Percentiles rank a stretch among this genome's conserved stretches.
Evolutionary conservation across 2,888 invertebrate genomes (phyloP).

Genomic region (Papilio gigon): DNA sequence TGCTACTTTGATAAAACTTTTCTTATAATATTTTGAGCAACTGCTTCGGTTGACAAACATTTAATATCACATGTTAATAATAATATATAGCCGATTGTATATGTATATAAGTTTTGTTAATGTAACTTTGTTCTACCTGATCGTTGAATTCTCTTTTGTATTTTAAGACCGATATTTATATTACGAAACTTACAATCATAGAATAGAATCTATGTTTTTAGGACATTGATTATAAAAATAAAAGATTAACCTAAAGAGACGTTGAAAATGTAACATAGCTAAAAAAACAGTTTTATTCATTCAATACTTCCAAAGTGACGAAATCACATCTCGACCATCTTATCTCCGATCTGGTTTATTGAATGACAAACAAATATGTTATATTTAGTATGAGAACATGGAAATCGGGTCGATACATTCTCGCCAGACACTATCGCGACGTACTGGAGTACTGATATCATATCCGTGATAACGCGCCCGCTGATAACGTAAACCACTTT

Average conservation of each 20-base stretch:
- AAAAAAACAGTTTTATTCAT: too few species aligned
- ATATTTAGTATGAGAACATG: constrained; percentile 33
- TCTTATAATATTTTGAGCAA: neutral
- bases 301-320: too few species aligned
- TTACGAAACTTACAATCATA: neutral
- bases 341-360: neutral
- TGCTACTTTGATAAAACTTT: neutral
- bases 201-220: neutral
- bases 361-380: constrained; percentile 17
- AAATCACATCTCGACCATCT: neutral
- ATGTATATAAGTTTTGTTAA: neutral
- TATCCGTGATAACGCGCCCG: constrained; percentile 45
- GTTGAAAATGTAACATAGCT: neutral
- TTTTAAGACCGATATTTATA: neutral
- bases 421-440: constrained; percentile 51
- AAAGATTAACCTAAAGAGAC: neutral
- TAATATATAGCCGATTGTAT: neutral
- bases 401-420: constrained; percentile 45
- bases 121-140: neutral
- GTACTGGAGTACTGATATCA: constrained; percentile 50
- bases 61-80: constrained; percentile 3
- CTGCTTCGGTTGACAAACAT: neutral
- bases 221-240: neutral
- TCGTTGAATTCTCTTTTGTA: neutral
- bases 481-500: constrained; percentile 39